Conservation (phyloP, 2,113 vertebrate species). For the Crotalus helleri region DNA sequence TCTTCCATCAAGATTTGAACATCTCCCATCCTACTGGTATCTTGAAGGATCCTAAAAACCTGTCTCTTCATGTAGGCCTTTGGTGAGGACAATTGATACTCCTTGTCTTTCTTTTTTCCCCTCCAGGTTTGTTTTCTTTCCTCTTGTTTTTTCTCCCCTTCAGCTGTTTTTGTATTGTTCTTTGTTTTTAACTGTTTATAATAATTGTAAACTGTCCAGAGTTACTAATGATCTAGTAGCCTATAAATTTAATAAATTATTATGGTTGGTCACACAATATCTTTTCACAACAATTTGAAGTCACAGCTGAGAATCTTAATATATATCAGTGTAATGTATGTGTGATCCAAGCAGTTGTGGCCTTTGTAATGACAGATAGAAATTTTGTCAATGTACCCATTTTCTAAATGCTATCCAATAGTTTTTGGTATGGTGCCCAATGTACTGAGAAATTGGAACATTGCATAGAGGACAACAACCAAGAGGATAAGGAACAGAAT, state of each 20-base stretch:
- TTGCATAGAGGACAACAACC: neutral
- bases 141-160: neutral
- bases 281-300: neutral
- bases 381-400: neutral
- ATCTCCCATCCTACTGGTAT: neutral
- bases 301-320: neutral
- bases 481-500: neutral
- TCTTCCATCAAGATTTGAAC: neutral
- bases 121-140: neutral
- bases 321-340: neutral
- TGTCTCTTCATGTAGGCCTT: neutral
- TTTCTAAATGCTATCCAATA: neutral
- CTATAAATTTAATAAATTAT: neutral
- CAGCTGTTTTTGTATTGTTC: neutral
- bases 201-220: neutral
- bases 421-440: neutral
- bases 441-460: neutral
- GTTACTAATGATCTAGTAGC: neutral
- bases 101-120: neutral
- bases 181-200: neutral
- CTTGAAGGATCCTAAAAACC: neutral
- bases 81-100: neutral
- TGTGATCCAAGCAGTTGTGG: neutral
- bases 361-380: neutral
- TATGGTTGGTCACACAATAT: neutral